A percentile compares a stretch with the other conserved stretches of the same genome.
Conservation (phyloP, 2,113 vertebrate species). For the Irena cyanogastra region DNA sequence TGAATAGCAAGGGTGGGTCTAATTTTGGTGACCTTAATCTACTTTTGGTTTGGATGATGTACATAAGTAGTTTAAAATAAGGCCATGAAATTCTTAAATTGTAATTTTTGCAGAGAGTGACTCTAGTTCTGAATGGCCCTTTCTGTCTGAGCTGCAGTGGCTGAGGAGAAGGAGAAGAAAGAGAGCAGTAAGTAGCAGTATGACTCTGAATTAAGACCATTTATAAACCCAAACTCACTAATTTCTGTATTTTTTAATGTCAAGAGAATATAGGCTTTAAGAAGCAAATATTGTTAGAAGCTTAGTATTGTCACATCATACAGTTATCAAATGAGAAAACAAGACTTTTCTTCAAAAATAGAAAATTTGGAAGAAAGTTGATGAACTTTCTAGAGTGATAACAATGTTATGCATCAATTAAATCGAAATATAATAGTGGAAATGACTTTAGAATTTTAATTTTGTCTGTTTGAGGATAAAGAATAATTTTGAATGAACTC, state of each 20-base stretch:
- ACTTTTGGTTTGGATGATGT: not conserved
- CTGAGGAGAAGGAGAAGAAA: slow-evolving; percentile 84
- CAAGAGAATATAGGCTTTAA: not conserved
- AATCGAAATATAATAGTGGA: not conserved
- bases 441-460: not conserved
- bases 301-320: not conserved
- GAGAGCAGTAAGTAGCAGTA: slow-evolving; percentile 83
- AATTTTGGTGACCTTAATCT: not conserved
- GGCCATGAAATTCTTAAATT: not conserved
- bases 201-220: not conserved
- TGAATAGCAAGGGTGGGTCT: not conserved
- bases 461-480: not conserved
- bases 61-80: not conserved
- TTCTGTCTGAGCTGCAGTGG: slow-evolving; percentile 83
- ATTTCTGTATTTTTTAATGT: not conserved
- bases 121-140: slow-evolving; percentile 76
- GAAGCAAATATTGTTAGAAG: not conserved
- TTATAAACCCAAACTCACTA: not conserved
- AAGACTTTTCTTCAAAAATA: not conserved
- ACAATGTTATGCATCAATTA: not conserved
- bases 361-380: not conserved
- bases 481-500: not conserved
- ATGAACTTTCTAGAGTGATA: not conserved
- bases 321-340: not conserved
- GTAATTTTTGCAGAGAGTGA: slow-evolving; percentile 71